Evolutionary conservation across 37 sponge, comb jelly and placozoan genomes (phyloP).

Genomic region (Oopsacas minuta): DNA sequence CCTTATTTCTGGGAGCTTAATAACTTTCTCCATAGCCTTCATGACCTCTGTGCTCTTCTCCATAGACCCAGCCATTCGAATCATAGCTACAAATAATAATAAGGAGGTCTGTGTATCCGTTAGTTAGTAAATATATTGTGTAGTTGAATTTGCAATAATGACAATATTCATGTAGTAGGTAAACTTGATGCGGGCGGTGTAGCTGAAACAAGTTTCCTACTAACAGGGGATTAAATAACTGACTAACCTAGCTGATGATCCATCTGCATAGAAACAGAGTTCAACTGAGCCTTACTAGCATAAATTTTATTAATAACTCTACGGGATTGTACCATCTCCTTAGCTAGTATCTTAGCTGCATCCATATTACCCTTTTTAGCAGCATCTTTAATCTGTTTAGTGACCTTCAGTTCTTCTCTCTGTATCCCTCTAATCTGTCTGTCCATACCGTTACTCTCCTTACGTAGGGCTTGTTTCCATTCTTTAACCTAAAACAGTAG

Average conservation of each 20-base stretch:
- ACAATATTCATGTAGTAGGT: too few species aligned
- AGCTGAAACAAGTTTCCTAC: too few species aligned
- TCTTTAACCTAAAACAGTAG: slow-evolving; percentile 87
- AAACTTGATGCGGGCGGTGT: too few species aligned
- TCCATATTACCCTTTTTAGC: slow-evolving; percentile 87
- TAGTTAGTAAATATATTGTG: too few species aligned
- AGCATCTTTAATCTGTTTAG: slow-evolving; percentile 89
- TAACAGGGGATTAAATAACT: too few species aligned
- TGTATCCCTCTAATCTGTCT: slow-evolving; percentile 83
- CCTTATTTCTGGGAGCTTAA: slow-evolving; percentile 75
- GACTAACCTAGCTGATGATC: slow-evolving; percentile 67
- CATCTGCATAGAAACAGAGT: slow-evolving; percentile 95
- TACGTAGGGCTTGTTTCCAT: slow-evolving; percentile 62
- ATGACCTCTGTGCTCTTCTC: slow-evolving; percentile 92
- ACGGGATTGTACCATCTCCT: slow-evolving; percentile 81
- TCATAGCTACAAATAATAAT: slow-evolving; percentile 32
- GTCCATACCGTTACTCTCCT: slow-evolving; percentile 86
- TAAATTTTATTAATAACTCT: slow-evolving; percentile 83
- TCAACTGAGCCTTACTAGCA: slow-evolving; percentile 95
- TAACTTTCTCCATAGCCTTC: slow-evolving; percentile 76
- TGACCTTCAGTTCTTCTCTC: slow-evolving; percentile 74
- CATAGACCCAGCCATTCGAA: slow-evolving; percentile 80
- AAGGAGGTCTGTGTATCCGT: background rate
- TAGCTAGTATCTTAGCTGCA: slow-evolving; percentile 89
- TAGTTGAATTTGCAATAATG: too few species aligned